Evolutionary conservation across 2,113 vertebrate species (phyloP).

Genomic region (Nasalis larvatus): DNA sequence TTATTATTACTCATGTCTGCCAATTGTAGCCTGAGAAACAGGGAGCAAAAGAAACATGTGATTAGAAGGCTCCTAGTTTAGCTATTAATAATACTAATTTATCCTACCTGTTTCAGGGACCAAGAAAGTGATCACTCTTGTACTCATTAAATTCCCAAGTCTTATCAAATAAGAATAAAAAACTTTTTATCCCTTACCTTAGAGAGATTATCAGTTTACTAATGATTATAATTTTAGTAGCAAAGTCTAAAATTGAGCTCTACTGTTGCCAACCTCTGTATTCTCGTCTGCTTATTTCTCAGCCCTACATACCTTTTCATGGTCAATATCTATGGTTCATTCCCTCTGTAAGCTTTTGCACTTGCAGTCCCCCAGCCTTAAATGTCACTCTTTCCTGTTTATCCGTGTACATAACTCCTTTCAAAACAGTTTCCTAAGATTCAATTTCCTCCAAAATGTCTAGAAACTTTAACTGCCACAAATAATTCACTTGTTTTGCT

Average conservation of each 20-base stretch:
- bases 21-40: neutral
- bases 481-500: constrained; percentile 21
- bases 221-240: neutral
- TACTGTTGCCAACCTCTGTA: neutral
- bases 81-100: neutral
- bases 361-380: neutral
- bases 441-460: neutral
- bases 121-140: neutral
- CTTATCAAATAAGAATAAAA: neutral
- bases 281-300: neutral
- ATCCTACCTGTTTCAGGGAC: neutral
- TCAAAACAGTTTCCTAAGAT: neutral
- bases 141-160: neutral
- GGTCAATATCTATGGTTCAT: neutral
- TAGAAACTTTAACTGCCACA: neutral
- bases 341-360: neutral
- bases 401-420: neutral
- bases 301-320: neutral
- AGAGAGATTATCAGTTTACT: neutral
- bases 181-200: neutral
- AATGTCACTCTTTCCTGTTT: neutral
- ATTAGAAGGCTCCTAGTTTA: neutral
- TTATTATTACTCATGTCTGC: neutral
- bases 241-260: neutral
- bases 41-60: neutral